Conservation (phyloP, 2,113 vertebrate genomes). For the Colistium nudipinnis region DNA sequence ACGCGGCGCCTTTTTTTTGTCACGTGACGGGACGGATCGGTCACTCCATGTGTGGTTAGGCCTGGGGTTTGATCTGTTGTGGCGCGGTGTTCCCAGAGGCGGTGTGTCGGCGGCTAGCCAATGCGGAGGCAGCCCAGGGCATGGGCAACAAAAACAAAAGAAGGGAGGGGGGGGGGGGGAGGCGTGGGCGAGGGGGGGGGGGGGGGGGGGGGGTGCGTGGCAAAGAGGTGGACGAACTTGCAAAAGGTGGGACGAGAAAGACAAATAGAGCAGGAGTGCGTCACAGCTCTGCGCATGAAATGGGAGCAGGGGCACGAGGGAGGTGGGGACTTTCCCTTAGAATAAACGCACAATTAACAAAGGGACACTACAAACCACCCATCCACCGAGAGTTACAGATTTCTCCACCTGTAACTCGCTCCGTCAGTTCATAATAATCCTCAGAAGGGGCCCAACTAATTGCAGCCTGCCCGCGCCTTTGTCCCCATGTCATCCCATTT, state of each 20-base stretch:
- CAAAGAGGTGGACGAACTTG: background rate
- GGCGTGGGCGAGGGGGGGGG: background rate
- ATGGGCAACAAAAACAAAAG: constrained; percentile 33
- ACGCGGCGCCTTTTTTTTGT: constrained; percentile 26
- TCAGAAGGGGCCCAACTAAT: constrained; percentile 1
- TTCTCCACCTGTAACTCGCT: too few relatives aligned
- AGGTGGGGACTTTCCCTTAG: too few relatives aligned
- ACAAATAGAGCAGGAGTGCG: background rate
- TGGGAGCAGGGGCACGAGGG: too few relatives aligned
- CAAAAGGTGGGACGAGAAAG: background rate
- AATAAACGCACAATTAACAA: too few relatives aligned
- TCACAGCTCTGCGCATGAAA: too few relatives aligned
- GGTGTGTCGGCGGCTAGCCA: constrained; percentile 68
- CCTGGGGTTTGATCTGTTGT: constrained; percentile 59
- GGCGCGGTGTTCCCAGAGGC: constrained; percentile 35
- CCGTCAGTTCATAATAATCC: background rate
- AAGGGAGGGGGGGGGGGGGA: background rate
- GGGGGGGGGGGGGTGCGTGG: too few relatives aligned
- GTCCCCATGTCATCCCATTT: background rate
- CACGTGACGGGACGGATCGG: constrained; percentile 27
- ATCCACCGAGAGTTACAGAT: too few relatives aligned
- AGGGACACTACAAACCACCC: too few relatives aligned
- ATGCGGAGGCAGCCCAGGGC: constrained; percentile 55
- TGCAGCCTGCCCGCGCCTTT: background rate
- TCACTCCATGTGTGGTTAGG: constrained; percentile 36